Base-by-base conservation (phyloP, 2,797 vertebrate genomes). In the Molothrus aeneus region DNA sequence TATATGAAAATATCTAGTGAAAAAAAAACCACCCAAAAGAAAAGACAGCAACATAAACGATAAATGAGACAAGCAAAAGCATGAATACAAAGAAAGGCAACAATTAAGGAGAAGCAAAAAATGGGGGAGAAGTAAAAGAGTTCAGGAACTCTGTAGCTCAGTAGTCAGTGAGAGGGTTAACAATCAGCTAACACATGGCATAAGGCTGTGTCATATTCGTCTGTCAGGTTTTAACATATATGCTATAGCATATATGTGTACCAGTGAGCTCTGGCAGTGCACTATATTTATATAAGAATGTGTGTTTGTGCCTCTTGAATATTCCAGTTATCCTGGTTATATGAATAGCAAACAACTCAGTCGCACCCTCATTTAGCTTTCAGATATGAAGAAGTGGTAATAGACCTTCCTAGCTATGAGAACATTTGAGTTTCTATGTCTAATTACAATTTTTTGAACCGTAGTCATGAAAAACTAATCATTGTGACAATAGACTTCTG, bases 371-470 rank as follows among this genome's bases (percentile, higher is more conserved):
- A 84, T 71, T 95, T 94, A 93, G 45, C 60, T 82, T 90, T 95
- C 63, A 42, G 71, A 68, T 71, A 78, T 80, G 93, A 94, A 92
- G 86, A 96, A 95, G 87, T 80, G 65, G 92, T 93, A 96, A 96
- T 88, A 91, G 82, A 92, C 82, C 71, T 91, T 94, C 48, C 71
- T 65, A 90, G 77, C 31, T 92, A 79, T 79, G 48, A 96, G 82
- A 93, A 95, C 80, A 85, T 93, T 96, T 92, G 90, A 91, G 86
- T 88, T 94, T 88, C 88, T 72, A 47, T 73, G 71, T 95, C 90
- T 96, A 96, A 97, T 97, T 97, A 96, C 72, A 79, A 80, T 94
- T 97, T 96, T 95, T 96, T 94, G 82, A 95, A 92, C 90, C 60
- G 0, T 47, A 89, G 86, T 97, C 53, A 89, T 87, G 88, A 92